Conservation (phyloP, 2,797 vertebrate species). For the Ctenochaetus hawaiiensis region DNA sequence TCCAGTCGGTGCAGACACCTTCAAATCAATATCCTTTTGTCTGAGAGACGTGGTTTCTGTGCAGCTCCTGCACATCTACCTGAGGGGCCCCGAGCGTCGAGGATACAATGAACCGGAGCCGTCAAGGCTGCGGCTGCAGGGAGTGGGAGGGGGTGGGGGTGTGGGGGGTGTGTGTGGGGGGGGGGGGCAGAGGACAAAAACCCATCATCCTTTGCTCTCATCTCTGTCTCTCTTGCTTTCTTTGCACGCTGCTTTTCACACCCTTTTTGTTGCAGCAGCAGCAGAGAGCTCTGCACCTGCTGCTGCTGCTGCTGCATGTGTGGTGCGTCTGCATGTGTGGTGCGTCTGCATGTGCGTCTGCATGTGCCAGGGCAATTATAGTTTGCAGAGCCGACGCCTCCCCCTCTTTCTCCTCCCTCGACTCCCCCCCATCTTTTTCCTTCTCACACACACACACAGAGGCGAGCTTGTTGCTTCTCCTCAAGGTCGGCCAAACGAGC, state of each 20-base stretch:
- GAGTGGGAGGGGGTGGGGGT: conserved; percentile 33
- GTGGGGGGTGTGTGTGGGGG: conserved; percentile 29
- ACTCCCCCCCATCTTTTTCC: not conserved
- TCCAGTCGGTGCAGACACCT: conserved; percentile 2
- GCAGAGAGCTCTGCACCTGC: conserved; percentile 39
- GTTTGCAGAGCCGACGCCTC: conserved; percentile 43
- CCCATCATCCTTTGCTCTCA: conserved; percentile 61
- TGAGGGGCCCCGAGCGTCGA: conserved; percentile 56
- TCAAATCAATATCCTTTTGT: conserved; percentile 44
- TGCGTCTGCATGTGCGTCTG: conserved; percentile 22
- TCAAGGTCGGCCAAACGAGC: conserved; percentile 68
- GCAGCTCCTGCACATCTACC: conserved; percentile 49
- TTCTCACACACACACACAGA: conserved; percentile 19
- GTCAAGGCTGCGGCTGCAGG: conserved; percentile 51
- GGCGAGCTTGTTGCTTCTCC: conserved; percentile 55
- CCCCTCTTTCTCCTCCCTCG: not conserved
- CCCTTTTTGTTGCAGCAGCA: conserved; percentile 65
- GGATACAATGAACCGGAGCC: conserved; percentile 57
- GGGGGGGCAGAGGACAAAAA: conserved; percentile 59
- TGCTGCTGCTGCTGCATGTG: conserved; percentile 47
- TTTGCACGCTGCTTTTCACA: conserved; percentile 70
- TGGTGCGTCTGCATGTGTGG: conserved; percentile 47
- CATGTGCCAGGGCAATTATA: conserved; percentile 66
- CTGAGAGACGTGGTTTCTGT: conserved; percentile 31
- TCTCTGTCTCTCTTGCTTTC: conserved; percentile 59